Evolutionary conservation across 1,140 invertebrate genomes (phyloP), one percentile per base, ranked within the genome.

Genomic region (Megalonaias nervosa): DNA sequence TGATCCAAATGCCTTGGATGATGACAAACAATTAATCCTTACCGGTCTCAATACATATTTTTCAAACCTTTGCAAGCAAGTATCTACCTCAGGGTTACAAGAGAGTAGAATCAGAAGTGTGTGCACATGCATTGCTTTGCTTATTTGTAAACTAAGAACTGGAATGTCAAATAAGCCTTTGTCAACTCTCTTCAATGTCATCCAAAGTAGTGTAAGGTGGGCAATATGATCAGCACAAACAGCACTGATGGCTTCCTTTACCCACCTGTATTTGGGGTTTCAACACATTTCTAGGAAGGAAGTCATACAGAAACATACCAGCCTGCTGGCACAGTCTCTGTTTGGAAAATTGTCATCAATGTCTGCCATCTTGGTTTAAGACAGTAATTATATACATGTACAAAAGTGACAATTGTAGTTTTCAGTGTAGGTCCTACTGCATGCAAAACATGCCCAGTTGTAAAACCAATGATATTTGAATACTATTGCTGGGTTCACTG

Each of bases 141-240:
- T 67, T 1, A 16, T 74, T 4, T 60, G 56, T 13, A 74, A 74
- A 74, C 26, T 74, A 17, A 74, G n/a, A n/a, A 26, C 57, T 38
- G 72, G 65, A 19, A 67, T 74, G 56, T 67, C 64, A 23, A 67
- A 74, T n/a, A 48, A 38, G 16, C 23, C 67, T 17, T 21, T 67
- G 2, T 67, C 64, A 0, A 67, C 72, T 58, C 11, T 74, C 31
- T 74, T 74, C 57, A 74, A 74, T 14, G 58, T 74, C 4, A 31
- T 55, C 3, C 31, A 66, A 48, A 58, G 38, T 38, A 16, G 14
- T 3, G 55, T 67, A 16, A 6, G 64, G 31, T 55, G 71, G 15
- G 58, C 64, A 26, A 58, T 74, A 58, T 14, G 19, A 26, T 74
- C 71, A 16, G 48, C 71, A 31, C 38, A 61, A 55, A 38, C 26